A percentile compares a stretch with the other conserved stretches of the same genome.
These are phyloP conservation scores for Osmerus eperlanus DNA, from an alignment of 2,113 vertebrate species.

Conservation along the genomic window DNA sequence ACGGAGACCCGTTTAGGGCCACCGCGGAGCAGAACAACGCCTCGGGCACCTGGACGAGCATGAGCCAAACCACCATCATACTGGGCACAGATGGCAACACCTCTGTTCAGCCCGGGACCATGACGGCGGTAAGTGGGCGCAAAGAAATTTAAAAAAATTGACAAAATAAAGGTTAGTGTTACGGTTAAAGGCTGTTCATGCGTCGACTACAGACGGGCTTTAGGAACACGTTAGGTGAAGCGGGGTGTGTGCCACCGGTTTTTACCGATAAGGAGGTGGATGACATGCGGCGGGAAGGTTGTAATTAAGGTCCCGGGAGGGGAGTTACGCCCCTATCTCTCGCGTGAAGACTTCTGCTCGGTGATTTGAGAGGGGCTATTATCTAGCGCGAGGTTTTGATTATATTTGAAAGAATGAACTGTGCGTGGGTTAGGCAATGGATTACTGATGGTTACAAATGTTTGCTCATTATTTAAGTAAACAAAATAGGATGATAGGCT, in stretches of 20 bases:
- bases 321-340: neutral
- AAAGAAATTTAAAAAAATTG: slow-evolving; percentile 33
- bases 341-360: neutral
- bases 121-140: slow-evolving; percentile 80
- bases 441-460: too few species aligned
- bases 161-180: neutral
- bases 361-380: neutral
- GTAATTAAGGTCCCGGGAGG: slow-evolving; percentile 1
- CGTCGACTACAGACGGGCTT: neutral
- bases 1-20: slow-evolving; percentile 75
- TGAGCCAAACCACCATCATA: slow-evolving; percentile 95
- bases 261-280: neutral
- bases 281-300: neutral
- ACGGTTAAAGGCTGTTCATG: neutral
- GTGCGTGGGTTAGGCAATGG: neutral
- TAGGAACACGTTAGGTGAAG: neutral
- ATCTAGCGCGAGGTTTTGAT: neutral
- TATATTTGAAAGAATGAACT: neutral
- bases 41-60: slow-evolving; percentile 81
- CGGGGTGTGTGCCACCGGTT: neutral
- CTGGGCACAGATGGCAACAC: slow-evolving; percentile 91
- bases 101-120: slow-evolving; percentile 82
- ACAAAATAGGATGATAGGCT: too few species aligned
- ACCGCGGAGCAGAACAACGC: slow-evolving; percentile 81
- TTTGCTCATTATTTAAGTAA: too few species aligned